Evolutionary conservation across 2,797 vertebrate species (phyloP), one percentile per base, ranked within the genome.

Genomic region (Aeoliscus strigatus): DNA sequence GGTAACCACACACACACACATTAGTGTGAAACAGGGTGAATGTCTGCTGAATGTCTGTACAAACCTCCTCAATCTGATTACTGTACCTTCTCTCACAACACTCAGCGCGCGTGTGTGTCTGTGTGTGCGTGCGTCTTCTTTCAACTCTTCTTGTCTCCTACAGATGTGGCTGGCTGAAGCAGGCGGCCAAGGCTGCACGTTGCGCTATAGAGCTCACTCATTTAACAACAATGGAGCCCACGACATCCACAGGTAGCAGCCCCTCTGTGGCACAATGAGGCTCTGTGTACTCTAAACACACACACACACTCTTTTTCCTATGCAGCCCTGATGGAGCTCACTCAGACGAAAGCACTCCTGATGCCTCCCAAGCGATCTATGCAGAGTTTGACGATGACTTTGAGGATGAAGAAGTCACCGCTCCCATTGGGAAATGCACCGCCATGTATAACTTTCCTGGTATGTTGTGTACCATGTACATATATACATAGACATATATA

Each of bases 381-480:
- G 90, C 92, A 0, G 92, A 94, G 62, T 94, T 94, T 17, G 93
- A 94, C 26, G 92, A 94, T 14, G 93, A 94, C 62, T 94, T 94
- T 60, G 90, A 91, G 42, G 92, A 92, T 1, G 92, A 94, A 47
- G 92, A 93, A 3, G 50, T 84, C 2, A 48, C 80, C 0, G 59
- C 82, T 30, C 89, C 92, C 10, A 92, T 94, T 11, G 92, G 93
- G 39, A 88, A 86, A 47, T 93, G 92, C 52, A 90, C 90, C 35
- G 93, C 92, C 12, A 85, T 94, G 64, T 94, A 93, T 67, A 91
- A 85, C 66, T 94, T 94, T 36, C 92, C 92, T 36, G 92, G 93
- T 93, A 81, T 5, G 76, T 52, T n/a, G n/a, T n/a, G n/a, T n/a
- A n/a, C n/a, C n/a, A n/a, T n/a, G n/a, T n/a, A n/a, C n/a, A n/a